phyloP scores from a whole-genome alignment of 2,797 vertebrate species.

The Iguana delicatissima region DNA sequence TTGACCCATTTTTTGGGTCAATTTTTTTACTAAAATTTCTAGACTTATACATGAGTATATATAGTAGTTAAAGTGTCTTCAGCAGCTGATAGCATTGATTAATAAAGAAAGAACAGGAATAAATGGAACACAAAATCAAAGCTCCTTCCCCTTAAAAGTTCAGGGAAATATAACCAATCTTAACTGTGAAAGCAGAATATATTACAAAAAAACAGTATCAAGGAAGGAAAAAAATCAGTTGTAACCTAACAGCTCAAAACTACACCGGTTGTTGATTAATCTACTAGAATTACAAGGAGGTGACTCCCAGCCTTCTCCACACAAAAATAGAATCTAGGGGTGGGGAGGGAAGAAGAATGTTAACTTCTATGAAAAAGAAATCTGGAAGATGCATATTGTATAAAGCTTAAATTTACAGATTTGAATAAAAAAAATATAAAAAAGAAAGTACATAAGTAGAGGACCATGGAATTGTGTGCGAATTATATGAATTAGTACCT shows the following conservation, averaged over 20 bases:
- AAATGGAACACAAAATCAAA: neutral
- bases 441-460: neutral
- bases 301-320: neutral
- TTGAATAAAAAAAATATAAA: no score
- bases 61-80: neutral
- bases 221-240: slow-evolving; percentile 4
- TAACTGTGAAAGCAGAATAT: neutral
- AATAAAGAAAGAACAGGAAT: neutral
- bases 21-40: no score
- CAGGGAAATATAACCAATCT: neutral
- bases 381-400: no score
- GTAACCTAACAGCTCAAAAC: slow-evolving; percentile 26
- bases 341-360: no score
- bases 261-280: neutral
- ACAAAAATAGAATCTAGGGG: neutral
- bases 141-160: neutral
- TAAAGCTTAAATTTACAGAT: no score
- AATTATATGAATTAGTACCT: neutral
- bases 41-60: no score
- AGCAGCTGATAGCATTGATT: slow-evolving; percentile 4
- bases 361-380: no score
- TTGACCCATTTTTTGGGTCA: no score
- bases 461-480: neutral
- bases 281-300: neutral
- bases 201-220: neutral